phyloP scores from a whole-genome alignment of 2,797 vertebrate species.

The Leuciscus waleckii region DNA sequence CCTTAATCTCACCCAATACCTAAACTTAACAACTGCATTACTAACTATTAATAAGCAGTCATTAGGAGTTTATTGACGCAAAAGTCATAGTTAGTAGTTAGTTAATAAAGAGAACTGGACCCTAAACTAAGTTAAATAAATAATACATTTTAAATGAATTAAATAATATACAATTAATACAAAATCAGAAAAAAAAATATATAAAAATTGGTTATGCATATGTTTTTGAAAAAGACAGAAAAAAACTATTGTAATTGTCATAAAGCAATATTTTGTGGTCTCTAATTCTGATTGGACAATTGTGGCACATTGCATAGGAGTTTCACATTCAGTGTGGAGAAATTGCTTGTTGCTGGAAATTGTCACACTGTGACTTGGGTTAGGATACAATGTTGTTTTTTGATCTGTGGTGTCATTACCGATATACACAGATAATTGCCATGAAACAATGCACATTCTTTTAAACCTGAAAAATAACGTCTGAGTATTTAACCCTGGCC shows the following conservation, averaged over 20 bases:
- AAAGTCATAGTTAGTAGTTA: too few relatives aligned
- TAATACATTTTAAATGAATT: not conserved
- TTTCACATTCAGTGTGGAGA: not conserved
- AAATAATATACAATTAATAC: not conserved
- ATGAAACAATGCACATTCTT: conserved; percentile 26
- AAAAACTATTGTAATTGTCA: not conserved
- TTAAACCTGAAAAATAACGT: conserved; percentile 20
- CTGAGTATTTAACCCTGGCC: conserved; percentile 41
- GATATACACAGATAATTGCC: not conserved
- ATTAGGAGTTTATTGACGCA: too few relatives aligned
- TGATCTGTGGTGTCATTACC: not conserved
- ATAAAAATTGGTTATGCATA: not conserved
- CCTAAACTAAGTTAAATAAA: not conserved
- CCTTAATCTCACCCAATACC: too few relatives aligned
- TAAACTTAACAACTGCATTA: too few relatives aligned
- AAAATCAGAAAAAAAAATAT: not conserved
- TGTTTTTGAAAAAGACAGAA: not conserved
- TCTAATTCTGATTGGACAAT: not conserved
- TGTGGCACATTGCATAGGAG: not conserved
- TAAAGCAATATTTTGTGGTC: not conserved
- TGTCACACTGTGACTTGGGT: not conserved
- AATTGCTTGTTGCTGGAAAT: not conserved
- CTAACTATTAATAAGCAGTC: too few relatives aligned
- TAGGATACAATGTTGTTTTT: not conserved
- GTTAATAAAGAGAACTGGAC: too few relatives aligned